Percentiles rank a stretch among this genome's conserved stretches.
phyloP scores from a whole-genome alignment of 2,888 invertebrate genomes.

The Plebejus melissa region DNA sequence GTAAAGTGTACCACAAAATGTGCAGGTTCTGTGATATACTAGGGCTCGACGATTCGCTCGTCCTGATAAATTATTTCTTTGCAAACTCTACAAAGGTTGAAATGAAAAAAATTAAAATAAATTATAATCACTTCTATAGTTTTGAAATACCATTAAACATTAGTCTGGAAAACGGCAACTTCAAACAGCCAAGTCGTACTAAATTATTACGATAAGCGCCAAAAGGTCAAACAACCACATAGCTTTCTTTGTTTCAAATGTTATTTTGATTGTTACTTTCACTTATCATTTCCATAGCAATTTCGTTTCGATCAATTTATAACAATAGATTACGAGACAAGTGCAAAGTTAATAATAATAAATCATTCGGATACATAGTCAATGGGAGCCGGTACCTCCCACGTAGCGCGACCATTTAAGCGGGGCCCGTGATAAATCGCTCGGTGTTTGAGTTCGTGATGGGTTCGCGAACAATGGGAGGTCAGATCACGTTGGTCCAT shows the following conservation, averaged over 20 bases:
- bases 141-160: not conserved
- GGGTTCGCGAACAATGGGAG: constrained; percentile 33
- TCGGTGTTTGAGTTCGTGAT: constrained; percentile 39
- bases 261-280: constrained; percentile 32
- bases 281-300: constrained; percentile 30
- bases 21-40: no score
- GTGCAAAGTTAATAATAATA: constrained; percentile 55
- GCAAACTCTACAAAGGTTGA: no score
- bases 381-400: constrained; percentile 49
- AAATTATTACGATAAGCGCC: not conserved
- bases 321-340: constrained; percentile 26
- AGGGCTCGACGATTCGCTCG: no score
- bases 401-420: constrained; percentile 45
- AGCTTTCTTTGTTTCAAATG: constrained; percentile 25
- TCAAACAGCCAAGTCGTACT: not conserved
- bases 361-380: constrained; percentile 48
- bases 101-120: not conserved
- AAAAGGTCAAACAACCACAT: constrained; percentile 17
- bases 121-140: not conserved
- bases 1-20: no score
- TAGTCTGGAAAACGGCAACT: not conserved
- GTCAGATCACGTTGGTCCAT: constrained; percentile 27
- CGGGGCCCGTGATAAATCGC: constrained; percentile 44
- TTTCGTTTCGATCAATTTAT: constrained; percentile 24
- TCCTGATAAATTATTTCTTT: no score